Conservation (phyloP, 1,140 invertebrate genomes). For the Ceratina calcarata region DNA sequence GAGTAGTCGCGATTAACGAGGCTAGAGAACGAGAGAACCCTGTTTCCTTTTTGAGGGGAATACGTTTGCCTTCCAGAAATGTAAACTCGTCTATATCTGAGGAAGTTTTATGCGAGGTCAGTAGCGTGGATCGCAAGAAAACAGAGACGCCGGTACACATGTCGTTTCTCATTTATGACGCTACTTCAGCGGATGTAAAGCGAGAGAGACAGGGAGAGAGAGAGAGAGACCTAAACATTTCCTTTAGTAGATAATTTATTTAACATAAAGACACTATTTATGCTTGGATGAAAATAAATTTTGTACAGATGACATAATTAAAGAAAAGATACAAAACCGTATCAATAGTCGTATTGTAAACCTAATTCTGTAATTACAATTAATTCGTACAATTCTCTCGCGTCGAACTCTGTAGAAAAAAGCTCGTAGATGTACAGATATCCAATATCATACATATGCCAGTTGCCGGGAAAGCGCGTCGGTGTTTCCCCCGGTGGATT, state of each 20-base stretch:
- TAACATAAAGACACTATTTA: too few species aligned
- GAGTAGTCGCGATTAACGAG: slow-evolving; percentile 32
- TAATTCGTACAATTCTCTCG: not conserved
- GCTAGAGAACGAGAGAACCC: not conserved
- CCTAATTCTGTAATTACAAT: not conserved
- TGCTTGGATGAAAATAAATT: too few species aligned
- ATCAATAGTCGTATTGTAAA: not conserved
- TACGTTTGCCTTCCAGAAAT: not conserved
- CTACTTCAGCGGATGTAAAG: not conserved
- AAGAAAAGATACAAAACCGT: too few species aligned
- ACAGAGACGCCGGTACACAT: too few species aligned
- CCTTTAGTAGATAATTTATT: too few species aligned
- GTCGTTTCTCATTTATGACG: slow-evolving; percentile 18
- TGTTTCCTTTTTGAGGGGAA: not conserved
- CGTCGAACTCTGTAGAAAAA: too few species aligned
- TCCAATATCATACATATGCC: not conserved
- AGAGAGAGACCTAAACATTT: too few species aligned
- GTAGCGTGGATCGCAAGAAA: too few species aligned
- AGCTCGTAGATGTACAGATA: not conserved
- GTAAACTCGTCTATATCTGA: not conserved
- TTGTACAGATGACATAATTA: too few species aligned
- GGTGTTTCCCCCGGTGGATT: slow-evolving; percentile 11
- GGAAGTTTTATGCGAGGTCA: slow-evolving; percentile 5
- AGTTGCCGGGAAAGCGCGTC: not conserved
- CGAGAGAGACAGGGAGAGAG: not conserved